Evolutionary conservation across 2,888 invertebrate species (phyloP), one percentile per base, ranked within the genome.

Genomic region (Eristalinus sepulchralis): DNA sequence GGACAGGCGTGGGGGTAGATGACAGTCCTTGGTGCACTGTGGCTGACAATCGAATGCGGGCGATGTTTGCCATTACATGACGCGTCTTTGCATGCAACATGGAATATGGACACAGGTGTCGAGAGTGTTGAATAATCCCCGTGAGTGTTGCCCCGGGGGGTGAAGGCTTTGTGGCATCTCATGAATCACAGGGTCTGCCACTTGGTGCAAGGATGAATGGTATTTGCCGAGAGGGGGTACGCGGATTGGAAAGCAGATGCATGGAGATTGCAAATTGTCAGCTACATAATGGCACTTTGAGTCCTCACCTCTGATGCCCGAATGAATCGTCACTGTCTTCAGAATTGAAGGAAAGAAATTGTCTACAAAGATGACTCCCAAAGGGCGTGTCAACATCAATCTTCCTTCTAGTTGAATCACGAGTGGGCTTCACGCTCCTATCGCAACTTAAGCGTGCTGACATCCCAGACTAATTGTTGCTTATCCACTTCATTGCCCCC

Each of bases 401-500:
- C 9, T 34, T 34, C 10, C 34, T 9, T 10, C 34, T 1, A 6
- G 6, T 8, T 8, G 6, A 34, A 9, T 34, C 34, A 34, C 34
- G 47, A 17, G 17, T 20, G 47, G 3, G 47, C n/a, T 17, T 47
- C 47, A 6, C 17, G n/a, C 47, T 3, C 17, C 17, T 17, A 17
- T 47, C 47, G 6, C 36, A 13, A 11, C 34, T 13, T 27, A 13
- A n/a, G 13, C 62, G 62, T 63, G 62, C 62, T 64, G 36, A 64
- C 22, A 62, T 17, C 63, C 31, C 0, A 22, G 24, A 34, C 63
- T 75, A 79, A 83, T 47, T 47, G 47, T 72, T 83, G 72, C 67
- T 53, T 67, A 73, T 67, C 72, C 39, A 59, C 68, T 68, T 47
- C 27, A 79, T 53, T 64, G 33, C 33, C 27, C 55, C 27, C 33